Conservation (phyloP, 2,888 invertebrate species). For the Brachycybe producta region DNA sequence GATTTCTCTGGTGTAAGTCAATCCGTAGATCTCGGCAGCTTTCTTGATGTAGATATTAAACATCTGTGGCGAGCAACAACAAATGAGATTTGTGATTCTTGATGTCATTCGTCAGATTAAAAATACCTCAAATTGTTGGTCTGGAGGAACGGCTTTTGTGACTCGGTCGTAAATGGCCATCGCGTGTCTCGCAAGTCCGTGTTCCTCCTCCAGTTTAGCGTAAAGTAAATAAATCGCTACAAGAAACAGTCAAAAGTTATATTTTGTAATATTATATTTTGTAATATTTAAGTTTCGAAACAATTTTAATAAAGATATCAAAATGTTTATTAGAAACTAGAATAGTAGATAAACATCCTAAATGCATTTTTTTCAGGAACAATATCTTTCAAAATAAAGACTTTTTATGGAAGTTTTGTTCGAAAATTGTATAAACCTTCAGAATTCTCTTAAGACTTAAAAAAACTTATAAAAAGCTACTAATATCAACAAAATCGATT, state of each 20-base stretch:
- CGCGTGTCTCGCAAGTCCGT: conserved; percentile 92
- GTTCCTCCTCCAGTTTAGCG: conserved; percentile 96
- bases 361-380: no score
- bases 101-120: not conserved
- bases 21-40: conserved; percentile 93
- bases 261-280: not conserved
- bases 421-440: no score
- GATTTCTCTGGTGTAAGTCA: conserved; percentile 90
- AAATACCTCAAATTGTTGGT: conserved; percentile 76
- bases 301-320: no score
- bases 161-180: conserved; percentile 99
- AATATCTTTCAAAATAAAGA: no score
- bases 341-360: no score
- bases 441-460: no score
- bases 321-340: no score
- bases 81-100: conserved; percentile 12
- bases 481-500: no score
- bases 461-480: no score
- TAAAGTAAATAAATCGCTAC: conserved; percentile 77
- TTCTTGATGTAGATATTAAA: conserved; percentile 97
- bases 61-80: conserved; percentile 44
- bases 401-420: no score
- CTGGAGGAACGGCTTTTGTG: conserved; percentile 75
- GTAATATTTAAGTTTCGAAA: not conserved
- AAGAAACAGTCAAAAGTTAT: conserved; percentile 16